These are phyloP conservation scores for Drosophila mimica DNA, from an alignment of 2,888 invertebrate species.

Conservation along the genomic window DNA sequence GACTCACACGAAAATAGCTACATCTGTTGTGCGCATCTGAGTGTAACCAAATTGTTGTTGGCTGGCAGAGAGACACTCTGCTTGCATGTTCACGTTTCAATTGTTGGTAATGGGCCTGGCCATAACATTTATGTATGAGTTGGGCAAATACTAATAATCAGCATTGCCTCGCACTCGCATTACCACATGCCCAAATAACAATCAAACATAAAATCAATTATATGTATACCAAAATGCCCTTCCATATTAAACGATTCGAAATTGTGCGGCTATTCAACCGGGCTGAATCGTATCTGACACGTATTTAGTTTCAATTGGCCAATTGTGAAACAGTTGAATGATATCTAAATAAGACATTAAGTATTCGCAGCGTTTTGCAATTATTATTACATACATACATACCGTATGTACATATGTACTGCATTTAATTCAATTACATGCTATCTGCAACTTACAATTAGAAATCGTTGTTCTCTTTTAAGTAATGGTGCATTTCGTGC, in stretches of 20 bases:
- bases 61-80: slow-evolving; percentile 8
- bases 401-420: too few relatives aligned
- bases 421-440: slow-evolving; percentile 19
- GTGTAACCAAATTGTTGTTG: slow-evolving; percentile 69
- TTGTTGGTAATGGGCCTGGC: slow-evolving; percentile 57
- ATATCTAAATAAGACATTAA: slow-evolving; percentile 30
- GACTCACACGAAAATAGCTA: slow-evolving; percentile 5
- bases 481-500: neutral
- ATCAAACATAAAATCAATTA: slow-evolving; percentile 62
- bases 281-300: slow-evolving; percentile 38
- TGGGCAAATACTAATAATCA: slow-evolving; percentile 60
- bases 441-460: slow-evolving; percentile 1
- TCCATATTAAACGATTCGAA: slow-evolving; percentile 7
- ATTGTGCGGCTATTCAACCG: slow-evolving; percentile 1
- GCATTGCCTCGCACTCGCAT: slow-evolving; percentile 44
- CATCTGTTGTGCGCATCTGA: slow-evolving; percentile 49
- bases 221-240: slow-evolving; percentile 1
- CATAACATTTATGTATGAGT: slow-evolving; percentile 63
- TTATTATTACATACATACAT: slow-evolving; percentile 1
- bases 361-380: slow-evolving; percentile 37
- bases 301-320: slow-evolving; percentile 25
- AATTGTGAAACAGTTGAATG: slow-evolving; percentile 43
- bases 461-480: slow-evolving; percentile 1
- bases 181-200: slow-evolving; percentile 53
- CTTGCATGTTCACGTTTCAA: slow-evolving; percentile 26